Evolutionary conservation across 1,140 invertebrate species (phyloP).

Genomic region (Leguminivora glycinivorella): DNA sequence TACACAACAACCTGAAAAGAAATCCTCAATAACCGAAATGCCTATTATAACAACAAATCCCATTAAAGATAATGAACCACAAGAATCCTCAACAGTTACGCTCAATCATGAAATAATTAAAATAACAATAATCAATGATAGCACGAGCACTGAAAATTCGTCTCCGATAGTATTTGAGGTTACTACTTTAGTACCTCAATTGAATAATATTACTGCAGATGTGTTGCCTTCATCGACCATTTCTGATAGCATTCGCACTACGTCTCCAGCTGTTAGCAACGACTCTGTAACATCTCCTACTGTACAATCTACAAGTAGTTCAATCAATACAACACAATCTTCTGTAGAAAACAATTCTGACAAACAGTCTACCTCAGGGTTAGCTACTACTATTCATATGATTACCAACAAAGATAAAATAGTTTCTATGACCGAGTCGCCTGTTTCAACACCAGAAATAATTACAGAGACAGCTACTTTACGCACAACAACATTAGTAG

Average conservation of each 20-base stretch:
- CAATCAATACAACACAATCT: background rate
- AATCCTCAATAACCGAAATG: background rate
- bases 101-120: conserved; percentile 66
- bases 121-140: conserved; percentile 59
- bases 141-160: conserved; percentile 39
- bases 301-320: background rate
- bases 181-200: conserved; percentile 56
- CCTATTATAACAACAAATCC: background rate
- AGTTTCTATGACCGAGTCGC: background rate
- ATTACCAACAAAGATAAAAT: background rate
- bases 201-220: conserved; percentile 34
- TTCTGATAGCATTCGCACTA: background rate
- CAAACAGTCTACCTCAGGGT: background rate
- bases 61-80: conserved; percentile 34
- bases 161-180: conserved; percentile 57
- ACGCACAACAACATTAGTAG: background rate
- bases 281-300: background rate
- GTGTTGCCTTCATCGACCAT: background rate
- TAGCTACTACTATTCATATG: background rate
- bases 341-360: background rate
- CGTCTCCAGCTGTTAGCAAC: background rate
- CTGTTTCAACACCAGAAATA: background rate
- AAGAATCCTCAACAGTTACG: conserved; percentile 32
- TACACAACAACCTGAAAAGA: background rate
- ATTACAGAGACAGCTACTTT: background rate